These are phyloP conservation scores for Apomyelois bistriatella DNA, from an alignment of 2,888 invertebrate species.

Conservation along the genomic window DNA sequence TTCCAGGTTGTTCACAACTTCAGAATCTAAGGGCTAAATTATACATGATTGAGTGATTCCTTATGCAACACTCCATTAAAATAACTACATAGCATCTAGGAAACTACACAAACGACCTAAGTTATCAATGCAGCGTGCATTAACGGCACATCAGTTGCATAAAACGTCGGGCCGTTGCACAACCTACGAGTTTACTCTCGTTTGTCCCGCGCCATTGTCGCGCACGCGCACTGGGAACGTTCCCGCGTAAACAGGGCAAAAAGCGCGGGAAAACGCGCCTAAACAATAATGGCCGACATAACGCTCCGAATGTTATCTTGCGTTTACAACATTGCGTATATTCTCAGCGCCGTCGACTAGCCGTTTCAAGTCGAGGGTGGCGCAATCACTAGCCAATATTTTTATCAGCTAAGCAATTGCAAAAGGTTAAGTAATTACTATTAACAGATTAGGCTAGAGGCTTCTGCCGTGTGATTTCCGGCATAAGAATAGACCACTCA, in stretches of 20 bases:
- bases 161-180: constrained; percentile 62
- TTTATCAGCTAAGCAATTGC: too few species aligned
- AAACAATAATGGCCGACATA: constrained; percentile 75
- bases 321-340: constrained; percentile 61
- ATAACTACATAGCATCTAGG: constrained; percentile 23
- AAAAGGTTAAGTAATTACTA: too few species aligned
- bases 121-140: constrained; percentile 59
- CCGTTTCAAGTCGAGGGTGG: constrained; percentile 17
- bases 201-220: constrained; percentile 66
- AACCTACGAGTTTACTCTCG: constrained; percentile 71
- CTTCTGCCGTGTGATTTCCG: too few species aligned
- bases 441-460: not conserved
- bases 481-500: too few species aligned
- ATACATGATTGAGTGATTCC: not conserved
- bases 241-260: constrained; percentile 74
- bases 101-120: constrained; percentile 47
- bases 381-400: constrained; percentile 15
- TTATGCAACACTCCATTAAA: constrained; percentile 1
- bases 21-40: not conserved
- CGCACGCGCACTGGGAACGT: constrained; percentile 76
- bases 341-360: constrained; percentile 53
- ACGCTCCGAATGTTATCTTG: constrained; percentile 73
- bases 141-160: constrained; percentile 72
- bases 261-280: constrained; percentile 71
- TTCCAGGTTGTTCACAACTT: not conserved